Conservation (phyloP, 2,113 vertebrate species). For the Budorcas taxicolor region DNA sequence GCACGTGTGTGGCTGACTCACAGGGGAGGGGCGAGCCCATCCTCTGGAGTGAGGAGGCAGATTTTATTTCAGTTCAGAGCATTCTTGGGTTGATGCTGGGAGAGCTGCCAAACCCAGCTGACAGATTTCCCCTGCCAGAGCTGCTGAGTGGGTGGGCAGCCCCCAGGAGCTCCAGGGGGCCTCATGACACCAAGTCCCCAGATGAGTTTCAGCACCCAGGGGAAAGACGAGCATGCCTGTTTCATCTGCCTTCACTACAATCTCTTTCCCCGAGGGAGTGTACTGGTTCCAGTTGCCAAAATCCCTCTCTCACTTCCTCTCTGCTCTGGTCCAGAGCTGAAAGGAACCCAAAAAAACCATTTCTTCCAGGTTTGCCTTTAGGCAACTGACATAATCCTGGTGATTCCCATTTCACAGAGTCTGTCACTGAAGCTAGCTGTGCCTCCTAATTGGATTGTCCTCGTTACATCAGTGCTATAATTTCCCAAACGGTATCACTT, state of each 20-base stretch:
- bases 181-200: neutral
- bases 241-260: neutral
- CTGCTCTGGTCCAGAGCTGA: neutral
- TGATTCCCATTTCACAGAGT: neutral
- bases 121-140: neutral
- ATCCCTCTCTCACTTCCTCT: neutral
- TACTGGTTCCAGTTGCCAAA: neutral
- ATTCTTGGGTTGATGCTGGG: slow-evolving; percentile 17
- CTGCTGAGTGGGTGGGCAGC: neutral
- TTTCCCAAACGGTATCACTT: neutral
- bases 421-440: neutral
- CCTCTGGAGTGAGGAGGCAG: slow-evolving; percentile 31
- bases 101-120: slow-evolving; percentile 25
- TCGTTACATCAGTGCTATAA: neutral
- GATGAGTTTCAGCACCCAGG: neutral
- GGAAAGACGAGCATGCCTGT: neutral
- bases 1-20: slow-evolving; percentile 44
- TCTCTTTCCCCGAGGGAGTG: neutral
- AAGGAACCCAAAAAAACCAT: neutral
- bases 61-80: slow-evolving; percentile 46
- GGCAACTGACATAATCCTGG: neutral
- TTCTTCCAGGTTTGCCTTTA: neutral
- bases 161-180: neutral
- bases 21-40: neutral
- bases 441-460: neutral